phyloP scores from a whole-genome alignment of 2,113 vertebrate genomes.

The Burhinus oedicnemus region DNA sequence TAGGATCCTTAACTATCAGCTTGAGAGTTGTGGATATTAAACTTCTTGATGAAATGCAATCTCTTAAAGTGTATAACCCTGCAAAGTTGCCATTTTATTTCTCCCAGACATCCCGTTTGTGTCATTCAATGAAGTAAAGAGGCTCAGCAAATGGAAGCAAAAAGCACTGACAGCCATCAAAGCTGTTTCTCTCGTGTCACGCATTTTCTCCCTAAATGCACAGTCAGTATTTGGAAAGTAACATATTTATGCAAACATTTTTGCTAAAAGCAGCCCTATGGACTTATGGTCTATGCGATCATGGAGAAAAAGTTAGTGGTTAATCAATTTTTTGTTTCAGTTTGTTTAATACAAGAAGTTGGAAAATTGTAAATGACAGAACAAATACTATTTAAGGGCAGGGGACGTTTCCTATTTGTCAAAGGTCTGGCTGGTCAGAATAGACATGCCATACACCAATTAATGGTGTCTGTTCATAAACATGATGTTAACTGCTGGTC shows the following conservation, averaged over 20 bases:
- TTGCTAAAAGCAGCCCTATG: background rate
- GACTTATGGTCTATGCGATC: background rate
- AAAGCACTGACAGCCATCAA: background rate
- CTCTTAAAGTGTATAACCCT: background rate
- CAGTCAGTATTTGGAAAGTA: background rate
- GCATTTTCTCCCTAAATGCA: background rate
- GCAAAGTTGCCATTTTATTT: background rate
- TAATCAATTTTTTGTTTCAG: background rate
- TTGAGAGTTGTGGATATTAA: background rate
- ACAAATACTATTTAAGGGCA: background rate
- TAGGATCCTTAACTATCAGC: background rate
- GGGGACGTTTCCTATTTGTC: background rate
- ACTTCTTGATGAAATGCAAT: background rate
- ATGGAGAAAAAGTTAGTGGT: background rate
- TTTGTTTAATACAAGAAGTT: background rate
- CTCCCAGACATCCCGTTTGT: background rate
- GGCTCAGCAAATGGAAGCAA: background rate
- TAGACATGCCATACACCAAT: background rate
- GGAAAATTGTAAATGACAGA: background rate
- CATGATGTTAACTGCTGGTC: background rate
- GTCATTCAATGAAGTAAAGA: background rate
- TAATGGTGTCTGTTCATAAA: background rate
- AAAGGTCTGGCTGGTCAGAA: background rate
- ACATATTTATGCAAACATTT: background rate
- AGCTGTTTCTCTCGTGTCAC: background rate